phyloP scores from a whole-genome alignment of 2,113 vertebrate species.

The Microtus richardsoni region DNA sequence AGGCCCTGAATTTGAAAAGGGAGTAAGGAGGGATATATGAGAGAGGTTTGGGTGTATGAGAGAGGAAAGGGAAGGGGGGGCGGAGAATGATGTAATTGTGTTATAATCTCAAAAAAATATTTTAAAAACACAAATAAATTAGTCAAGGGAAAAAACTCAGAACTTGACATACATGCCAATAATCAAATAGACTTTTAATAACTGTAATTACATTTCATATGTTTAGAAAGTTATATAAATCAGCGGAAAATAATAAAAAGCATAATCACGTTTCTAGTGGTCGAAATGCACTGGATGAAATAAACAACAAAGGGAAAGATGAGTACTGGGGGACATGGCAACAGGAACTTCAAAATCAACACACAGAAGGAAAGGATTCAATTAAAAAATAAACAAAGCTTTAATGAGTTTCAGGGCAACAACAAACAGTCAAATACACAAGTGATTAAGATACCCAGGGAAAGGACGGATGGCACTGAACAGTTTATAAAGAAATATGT shows the following conservation, averaged over 20 bases:
- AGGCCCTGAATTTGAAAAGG: neutral
- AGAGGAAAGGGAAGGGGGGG: neutral
- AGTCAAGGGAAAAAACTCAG: neutral
- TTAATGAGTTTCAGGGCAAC: neutral
- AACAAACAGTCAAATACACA: neutral
- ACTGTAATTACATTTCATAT: neutral
- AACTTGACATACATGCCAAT: neutral
- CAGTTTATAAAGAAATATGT: neutral
- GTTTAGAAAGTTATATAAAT: neutral
- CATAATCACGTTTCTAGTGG: neutral
- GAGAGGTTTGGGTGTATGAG: neutral
- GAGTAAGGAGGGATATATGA: neutral
- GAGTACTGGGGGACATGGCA: neutral
- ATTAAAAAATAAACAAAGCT: neutral
- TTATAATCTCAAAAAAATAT: neutral
- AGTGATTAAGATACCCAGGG: neutral
- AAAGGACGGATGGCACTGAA: neutral
- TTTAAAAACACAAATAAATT: neutral
- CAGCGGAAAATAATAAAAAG: neutral
- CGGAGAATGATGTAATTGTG: neutral
- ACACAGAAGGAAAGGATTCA: neutral
- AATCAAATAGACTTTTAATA: constrained; percentile 5
- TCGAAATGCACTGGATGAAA: neutral
- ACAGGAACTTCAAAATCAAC: constrained; percentile 4
- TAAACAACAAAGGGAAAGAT: constrained; percentile 2